These are phyloP conservation scores for Gambelia wislizenii DNA, from an alignment of 2,797 vertebrate species.

Conservation along the genomic window DNA sequence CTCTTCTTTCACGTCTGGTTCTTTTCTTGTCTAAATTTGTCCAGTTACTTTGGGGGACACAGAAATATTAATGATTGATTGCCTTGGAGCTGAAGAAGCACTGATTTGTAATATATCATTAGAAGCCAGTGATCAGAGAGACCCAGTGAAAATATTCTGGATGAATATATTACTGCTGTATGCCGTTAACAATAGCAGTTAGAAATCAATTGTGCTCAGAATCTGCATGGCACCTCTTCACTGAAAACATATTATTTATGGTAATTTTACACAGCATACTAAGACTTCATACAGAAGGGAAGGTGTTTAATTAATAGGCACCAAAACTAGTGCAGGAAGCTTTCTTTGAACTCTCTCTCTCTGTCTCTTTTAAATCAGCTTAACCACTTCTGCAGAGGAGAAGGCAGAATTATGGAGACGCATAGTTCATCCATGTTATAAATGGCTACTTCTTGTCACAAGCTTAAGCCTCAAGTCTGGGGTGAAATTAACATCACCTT, in stretches of 20 bases:
- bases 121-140: constrained; percentile 58
- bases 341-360: constrained; percentile 56
- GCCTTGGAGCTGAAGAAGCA: constrained; percentile 51
- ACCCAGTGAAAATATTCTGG: constrained; percentile 58
- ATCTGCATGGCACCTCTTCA: constrained; percentile 59
- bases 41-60: constrained; percentile 41
- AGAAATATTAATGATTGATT: constrained; percentile 66
- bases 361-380: constrained; percentile 64
- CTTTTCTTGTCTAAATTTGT: constrained; percentile 52
- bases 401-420: constrained; percentile 49
- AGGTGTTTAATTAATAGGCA: constrained; percentile 56
- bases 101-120: constrained; percentile 63
- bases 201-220: constrained; percentile 59
- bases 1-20: constrained; percentile 34
- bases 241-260: constrained; percentile 60
- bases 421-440: constrained; percentile 34
- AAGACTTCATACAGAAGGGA: constrained; percentile 50
- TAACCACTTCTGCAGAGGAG: constrained; percentile 40
- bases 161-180: constrained; percentile 49
- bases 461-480: constrained; percentile 21
- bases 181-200: constrained; percentile 49
- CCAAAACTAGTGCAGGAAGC: constrained; percentile 32
- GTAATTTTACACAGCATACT: constrained; percentile 51
- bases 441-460: constrained; percentile 36
- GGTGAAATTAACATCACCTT: constrained; percentile 45